Base-by-base conservation (phyloP, 2,888 invertebrate species). In the Embidobia sp. region DNA sequence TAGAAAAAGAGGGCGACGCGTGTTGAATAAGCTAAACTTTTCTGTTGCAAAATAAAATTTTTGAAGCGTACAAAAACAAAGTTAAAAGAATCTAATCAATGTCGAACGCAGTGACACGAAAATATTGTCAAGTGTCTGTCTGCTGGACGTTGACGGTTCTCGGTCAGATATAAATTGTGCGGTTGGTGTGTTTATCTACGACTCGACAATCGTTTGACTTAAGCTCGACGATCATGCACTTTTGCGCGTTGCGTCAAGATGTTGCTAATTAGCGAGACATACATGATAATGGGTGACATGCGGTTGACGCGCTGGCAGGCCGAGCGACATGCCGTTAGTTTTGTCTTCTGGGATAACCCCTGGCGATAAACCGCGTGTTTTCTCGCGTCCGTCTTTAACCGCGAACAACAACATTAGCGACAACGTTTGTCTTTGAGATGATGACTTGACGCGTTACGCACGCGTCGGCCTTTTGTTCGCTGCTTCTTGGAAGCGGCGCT, bases 271-370 rank as follows among this genome's bases (percentile, higher is more conserved):
- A 88, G 86, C 82, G 80, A 84, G 84, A 85, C 85, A 85, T 89
- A 87, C 86, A 85, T 83, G 88, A 88, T 88, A 87, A 88, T 83
- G 84, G 84, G 83, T 86, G 86, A 88, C 86, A 88, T 80, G 84
- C 83, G 84, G 86, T 87, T 85, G 87, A 86, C 86, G 85, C 80
- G 81, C 74, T 80, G 64, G 70, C 79, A 59, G 81, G 72, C 75
- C 80, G 73, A 83, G 84, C 79, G 86, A 88, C 87, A 87, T 77
- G 86, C 84, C 83, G 85, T 87, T 86, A 87, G 86, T 88, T 88
- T 86, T 87, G 87, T 88, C 87, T 88, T 84, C 82, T 82, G 67
- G 85, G 88, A 89, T 89, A 89, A 89, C 88, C 88, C 76, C 84
- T 69, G 46, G 72, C 77, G 88, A 88, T 89, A 87, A 89, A 87